These are phyloP conservation scores for Folsomia manolachei DNA, from an alignment of 2,888 invertebrate genomes.

Conservation along the genomic window DNA sequence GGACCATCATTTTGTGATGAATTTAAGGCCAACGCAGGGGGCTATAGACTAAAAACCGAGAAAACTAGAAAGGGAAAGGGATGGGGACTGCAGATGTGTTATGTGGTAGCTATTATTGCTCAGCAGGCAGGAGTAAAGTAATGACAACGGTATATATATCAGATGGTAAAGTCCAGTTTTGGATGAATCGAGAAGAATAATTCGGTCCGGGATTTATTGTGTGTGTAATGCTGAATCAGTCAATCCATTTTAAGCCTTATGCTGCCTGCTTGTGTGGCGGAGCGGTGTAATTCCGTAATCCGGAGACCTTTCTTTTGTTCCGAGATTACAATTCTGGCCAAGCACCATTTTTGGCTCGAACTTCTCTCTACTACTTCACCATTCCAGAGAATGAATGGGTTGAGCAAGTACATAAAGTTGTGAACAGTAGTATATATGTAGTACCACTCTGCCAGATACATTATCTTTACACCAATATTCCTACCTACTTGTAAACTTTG, in stretches of 20 bases:
- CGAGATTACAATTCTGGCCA: background rate
- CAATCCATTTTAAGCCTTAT: conserved; percentile 15
- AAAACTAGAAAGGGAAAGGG: background rate
- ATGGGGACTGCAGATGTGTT: background rate
- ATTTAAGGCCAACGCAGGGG: background rate
- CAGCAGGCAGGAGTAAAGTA: no score
- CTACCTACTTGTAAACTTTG: background rate
- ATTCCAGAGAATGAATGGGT: background rate
- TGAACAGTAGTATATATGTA: background rate
- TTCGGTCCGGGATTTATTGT: conserved; percentile 50
- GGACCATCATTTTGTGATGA: background rate
- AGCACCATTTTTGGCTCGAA: background rate
- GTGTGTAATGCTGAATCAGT: conserved; percentile 50
- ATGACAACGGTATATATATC: no score
- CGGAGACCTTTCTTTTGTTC: conserved; percentile 6
- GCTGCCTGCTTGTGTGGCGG: conserved; percentile 21
- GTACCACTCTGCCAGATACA: background rate
- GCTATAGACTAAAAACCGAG: background rate
- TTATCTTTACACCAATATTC: no score
- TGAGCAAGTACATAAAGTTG: background rate
- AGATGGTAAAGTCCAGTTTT: background rate
- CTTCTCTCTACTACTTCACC: no score
- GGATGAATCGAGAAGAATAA: conserved; percentile 39
- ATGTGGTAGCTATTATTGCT: conserved; percentile 2
- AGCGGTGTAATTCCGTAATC: conserved; percentile 10